Base-by-base conservation (phyloP, 2,888 invertebrate genomes). In the Tetragnatha montana region DNA sequence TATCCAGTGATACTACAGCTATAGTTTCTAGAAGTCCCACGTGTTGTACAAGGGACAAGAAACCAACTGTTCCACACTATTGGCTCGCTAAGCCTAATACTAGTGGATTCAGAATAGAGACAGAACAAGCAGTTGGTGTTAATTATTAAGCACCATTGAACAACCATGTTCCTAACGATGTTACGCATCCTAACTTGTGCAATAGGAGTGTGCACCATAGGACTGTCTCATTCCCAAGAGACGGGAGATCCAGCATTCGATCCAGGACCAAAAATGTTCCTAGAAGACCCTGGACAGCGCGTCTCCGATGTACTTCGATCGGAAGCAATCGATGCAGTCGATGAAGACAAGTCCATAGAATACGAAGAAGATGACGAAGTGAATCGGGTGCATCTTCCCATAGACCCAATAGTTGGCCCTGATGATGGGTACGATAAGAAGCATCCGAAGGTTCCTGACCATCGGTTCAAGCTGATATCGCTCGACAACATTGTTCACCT, bases 401-500 rank as follows among this genome's bases (percentile, higher is more conserved):
- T 78, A 17, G 86, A 89, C 17, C 81, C 76, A 17, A 76, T 82
- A n/a, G 68, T 81, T 0, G 73, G 71, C 0, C 47, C 51, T 8
- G 81, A 87, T 12, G 82, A 73, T 14, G 50, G 51, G 17, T 50
- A 75, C 12, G 21, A 78, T n/a, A 50, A 71, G 17, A 70, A 75
- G 70, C 22, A 70, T 6, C 89, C 75, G 8, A 50, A 69, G 0
- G 21, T 21, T 3, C 89, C 89, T 2, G 87, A 90, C 22, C 89
- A 90, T 35, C 78, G 89, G 47, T 90, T 90, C 47, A 90, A 87
- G 49, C 82, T 90, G 7, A 90, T 90, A 50, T 90, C 89, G 17
- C 71, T 90, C 50, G 89, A 90, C n/a, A 90, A 90, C 22, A 74
- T 90, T 14, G 89, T 90, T n/a, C 86, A 90, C n/a, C 60, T 90